Conservation (phyloP, 2,797 vertebrate genomes). For the Pagetopsis macropterus region DNA sequence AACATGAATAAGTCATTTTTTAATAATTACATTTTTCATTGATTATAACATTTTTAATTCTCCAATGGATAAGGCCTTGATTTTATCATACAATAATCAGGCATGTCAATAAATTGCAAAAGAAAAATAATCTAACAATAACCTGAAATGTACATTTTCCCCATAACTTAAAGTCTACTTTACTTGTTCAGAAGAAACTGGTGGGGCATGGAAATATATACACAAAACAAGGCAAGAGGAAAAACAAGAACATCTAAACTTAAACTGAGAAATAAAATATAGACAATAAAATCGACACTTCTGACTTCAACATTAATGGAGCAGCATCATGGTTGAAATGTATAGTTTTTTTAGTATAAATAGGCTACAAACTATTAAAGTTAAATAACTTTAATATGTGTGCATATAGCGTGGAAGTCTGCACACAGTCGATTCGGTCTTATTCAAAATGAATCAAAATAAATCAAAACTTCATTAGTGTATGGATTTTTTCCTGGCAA, state of each 20-base stretch:
- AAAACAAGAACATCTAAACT: conserved; percentile 9
- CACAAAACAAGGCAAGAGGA: neutral
- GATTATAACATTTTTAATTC: neutral
- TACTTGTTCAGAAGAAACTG: neutral
- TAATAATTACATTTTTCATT: neutral
- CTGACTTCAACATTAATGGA: neutral
- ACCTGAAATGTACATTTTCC: neutral
- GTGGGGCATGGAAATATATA: neutral
- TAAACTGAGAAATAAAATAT: conserved; percentile 6
- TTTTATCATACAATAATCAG: neutral
- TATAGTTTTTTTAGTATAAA: neutral
- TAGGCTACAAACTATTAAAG: neutral
- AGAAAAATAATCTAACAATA: neutral
- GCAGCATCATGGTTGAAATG: neutral
- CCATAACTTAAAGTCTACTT: neutral
- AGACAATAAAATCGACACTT: neutral
- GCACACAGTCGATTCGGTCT: neutral
- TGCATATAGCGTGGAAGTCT: neutral
- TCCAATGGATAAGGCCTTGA: neutral
- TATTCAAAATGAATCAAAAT: neutral
- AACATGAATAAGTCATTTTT: too few species aligned
- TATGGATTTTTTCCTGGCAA: neutral
- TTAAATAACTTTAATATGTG: conserved; percentile 2
- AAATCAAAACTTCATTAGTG: neutral
- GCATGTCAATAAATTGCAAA: neutral